Percentiles rank a stretch among this genome's conserved stretches.
Evolutionary conservation across 2,888 invertebrate genomes (phyloP).

Genomic region (Proisotoma minuta): DNA sequence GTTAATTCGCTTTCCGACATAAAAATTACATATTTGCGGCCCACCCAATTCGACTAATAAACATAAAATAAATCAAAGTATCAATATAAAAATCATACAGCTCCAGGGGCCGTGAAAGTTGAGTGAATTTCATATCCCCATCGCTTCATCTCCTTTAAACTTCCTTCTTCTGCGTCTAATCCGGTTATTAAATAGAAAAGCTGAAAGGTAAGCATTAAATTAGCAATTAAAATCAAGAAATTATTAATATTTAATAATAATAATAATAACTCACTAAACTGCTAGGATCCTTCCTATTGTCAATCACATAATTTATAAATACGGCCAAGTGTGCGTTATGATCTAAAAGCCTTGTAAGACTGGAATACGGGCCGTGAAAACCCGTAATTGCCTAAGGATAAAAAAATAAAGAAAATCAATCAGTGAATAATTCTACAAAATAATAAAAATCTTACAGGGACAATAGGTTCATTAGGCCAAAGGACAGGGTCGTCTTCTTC

Average conservation of each 20-base stretch:
- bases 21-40: too few species aligned
- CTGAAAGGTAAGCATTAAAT: constrained; percentile 51
- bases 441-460: constrained; percentile 10
- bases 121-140: constrained; percentile 99
- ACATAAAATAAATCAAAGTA: too few species aligned
- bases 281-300: constrained; percentile 71
- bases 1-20: not conserved
- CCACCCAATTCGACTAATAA: too few species aligned
- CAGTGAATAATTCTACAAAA: not conserved
- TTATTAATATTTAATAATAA: not conserved
- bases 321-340: constrained; percentile 89
- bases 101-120: constrained; percentile 84
- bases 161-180: constrained; percentile 72
- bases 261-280: constrained; percentile 58
- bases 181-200: constrained; percentile 88
- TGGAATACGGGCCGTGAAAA: constrained; percentile 84
- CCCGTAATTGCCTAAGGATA: constrained; percentile 65
- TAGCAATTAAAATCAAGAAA: not conserved
- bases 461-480: constrained; percentile 12
- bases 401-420: not conserved
- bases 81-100: too few species aligned
- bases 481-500: constrained; percentile 73
- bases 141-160: constrained; percentile 83
- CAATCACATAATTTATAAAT: constrained; percentile 83
- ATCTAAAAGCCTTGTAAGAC: constrained; percentile 72